Conservation (phyloP, 2,888 invertebrate species). For the Litoditis marina region DNA sequence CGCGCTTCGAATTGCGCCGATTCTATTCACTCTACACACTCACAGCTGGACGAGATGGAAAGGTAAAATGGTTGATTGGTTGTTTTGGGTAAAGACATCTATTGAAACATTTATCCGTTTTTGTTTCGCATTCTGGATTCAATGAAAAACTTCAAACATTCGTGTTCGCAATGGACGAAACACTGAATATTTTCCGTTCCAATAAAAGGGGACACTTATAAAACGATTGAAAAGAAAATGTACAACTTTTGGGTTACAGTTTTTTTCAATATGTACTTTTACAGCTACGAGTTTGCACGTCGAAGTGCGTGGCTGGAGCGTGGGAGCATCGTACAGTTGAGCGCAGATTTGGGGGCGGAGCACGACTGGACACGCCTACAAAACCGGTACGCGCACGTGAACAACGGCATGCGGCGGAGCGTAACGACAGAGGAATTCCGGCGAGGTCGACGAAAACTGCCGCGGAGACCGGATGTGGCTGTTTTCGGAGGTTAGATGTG, state of each 20-base stretch:
- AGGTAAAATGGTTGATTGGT: too few species aligned
- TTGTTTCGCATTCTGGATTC: too few species aligned
- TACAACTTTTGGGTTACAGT: too few species aligned
- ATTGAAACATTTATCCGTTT: too few species aligned
- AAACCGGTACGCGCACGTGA: neutral
- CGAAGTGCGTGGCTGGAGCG: constrained; percentile 42
- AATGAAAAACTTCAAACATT: too few species aligned
- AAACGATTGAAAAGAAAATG: too few species aligned
- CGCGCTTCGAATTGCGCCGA: too few species aligned
- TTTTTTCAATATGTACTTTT: constrained; percentile 3
- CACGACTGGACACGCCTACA: constrained; percentile 2
- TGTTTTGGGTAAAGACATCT: too few species aligned
- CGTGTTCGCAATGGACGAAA: too few species aligned
- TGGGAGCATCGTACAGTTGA: constrained; percentile 26
- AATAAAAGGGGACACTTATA: too few species aligned
- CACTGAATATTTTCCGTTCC: too few species aligned
- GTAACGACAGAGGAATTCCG: constrained; percentile 41
- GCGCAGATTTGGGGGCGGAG: neutral
- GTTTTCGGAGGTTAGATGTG: neutral
- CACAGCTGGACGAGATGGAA: constrained; percentile 29
- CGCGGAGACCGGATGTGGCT: constrained; percentile 33
- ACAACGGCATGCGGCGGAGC: constrained; percentile 28
- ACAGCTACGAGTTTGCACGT: constrained; percentile 28
- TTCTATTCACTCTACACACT: constrained; percentile 14
- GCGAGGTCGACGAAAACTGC: constrained; percentile 30